Conservation (phyloP, 2,113 vertebrate species). For the Vulpes ferrilata region DNA sequence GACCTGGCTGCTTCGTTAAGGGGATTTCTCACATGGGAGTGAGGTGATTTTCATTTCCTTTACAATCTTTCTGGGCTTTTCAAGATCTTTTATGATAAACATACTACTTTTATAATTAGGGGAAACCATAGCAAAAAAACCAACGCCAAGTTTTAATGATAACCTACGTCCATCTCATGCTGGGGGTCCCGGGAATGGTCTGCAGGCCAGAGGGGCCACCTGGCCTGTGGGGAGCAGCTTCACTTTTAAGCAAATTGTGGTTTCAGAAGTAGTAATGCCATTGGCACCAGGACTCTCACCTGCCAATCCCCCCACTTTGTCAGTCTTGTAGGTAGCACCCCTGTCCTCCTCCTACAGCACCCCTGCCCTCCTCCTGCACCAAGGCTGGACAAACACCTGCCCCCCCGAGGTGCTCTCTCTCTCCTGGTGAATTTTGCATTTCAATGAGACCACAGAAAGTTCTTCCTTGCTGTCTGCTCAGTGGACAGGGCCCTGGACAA, state of each 20-base stretch:
- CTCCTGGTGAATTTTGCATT: background rate
- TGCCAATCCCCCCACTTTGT: background rate
- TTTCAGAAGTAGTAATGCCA: too few species aligned
- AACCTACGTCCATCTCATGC: background rate
- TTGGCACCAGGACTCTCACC: background rate
- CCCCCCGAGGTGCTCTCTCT: background rate
- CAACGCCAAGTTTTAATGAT: background rate
- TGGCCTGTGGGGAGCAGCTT: background rate
- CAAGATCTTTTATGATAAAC: background rate
- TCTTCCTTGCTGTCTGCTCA: background rate
- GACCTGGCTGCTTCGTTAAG: background rate
- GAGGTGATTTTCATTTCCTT: background rate
- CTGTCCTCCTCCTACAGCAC: background rate
- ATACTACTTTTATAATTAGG: background rate
- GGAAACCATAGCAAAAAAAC: background rate
- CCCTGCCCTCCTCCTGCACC: too few species aligned
- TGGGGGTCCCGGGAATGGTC: background rate
- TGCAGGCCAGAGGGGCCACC: background rate
- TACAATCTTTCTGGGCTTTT: background rate
- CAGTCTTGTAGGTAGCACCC: too few species aligned
- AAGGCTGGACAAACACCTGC: background rate
- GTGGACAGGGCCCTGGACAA: fast-evolving
- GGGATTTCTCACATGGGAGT: background rate
- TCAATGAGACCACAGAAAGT: background rate
- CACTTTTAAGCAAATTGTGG: background rate